Evolutionary conservation across 2,888 invertebrate genomes (phyloP).

Genomic region (Thalpophila matura): DNA sequence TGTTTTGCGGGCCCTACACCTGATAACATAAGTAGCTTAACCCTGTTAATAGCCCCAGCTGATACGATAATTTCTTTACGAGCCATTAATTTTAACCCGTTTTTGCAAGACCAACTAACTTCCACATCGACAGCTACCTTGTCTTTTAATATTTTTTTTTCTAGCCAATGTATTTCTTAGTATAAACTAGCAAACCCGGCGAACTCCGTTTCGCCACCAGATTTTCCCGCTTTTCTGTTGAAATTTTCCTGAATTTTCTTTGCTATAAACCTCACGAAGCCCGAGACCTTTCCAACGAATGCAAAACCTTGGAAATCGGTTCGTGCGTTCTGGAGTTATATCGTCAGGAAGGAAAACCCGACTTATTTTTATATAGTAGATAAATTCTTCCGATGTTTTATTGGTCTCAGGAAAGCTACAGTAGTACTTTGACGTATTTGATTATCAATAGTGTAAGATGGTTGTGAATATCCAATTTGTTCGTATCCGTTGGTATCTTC

Average conservation of each 20-base stretch:
- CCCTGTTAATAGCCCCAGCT: constrained; percentile 71
- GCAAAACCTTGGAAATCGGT: no score
- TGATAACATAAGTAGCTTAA: constrained; percentile 74
- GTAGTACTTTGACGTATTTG: constrained; percentile 68
- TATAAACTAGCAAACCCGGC: constrained; percentile 63
- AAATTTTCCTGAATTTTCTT: no score
- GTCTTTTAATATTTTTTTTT: constrained; percentile 64
- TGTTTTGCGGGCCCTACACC: constrained; percentile 72
- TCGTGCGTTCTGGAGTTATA: no score
- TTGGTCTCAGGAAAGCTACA: constrained; percentile 64
- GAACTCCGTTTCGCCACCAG: no score
- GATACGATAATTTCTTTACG: constrained; percentile 72
- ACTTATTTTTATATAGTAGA: no score
- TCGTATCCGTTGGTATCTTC: constrained; percentile 65
- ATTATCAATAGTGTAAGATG: constrained; percentile 61
- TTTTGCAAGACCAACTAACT: constrained; percentile 48
- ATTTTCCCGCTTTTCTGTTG: no score
- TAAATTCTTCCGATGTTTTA: constrained; percentile 65
- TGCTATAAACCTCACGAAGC: no score
- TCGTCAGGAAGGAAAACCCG: no score
- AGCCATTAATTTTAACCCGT: constrained; percentile 50
- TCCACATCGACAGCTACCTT: constrained; percentile 68
- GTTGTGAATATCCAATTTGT: constrained; percentile 65
- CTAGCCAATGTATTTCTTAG: constrained; percentile 67
- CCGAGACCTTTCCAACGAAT: no score